Base-by-base conservation (phyloP, 2,113 vertebrate genomes). In the Limanda limanda region DNA sequence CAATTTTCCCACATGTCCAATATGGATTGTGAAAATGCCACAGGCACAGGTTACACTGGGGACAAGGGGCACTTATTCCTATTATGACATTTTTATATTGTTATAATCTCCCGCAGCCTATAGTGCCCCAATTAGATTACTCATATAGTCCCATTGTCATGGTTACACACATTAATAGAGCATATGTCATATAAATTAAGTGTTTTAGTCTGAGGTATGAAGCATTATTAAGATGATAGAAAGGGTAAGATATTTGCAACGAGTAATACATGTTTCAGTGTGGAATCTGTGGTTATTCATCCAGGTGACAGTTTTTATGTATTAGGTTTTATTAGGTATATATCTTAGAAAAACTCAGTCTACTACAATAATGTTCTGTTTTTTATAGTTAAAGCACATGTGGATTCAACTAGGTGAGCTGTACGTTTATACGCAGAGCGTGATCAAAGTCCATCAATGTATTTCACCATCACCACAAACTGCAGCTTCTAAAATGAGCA, bases 81-180 rank as follows among this genome's bases (percentile, higher is more conserved):
- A 79, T 68, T 56, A 40, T 56, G 31, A 35, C 6, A 42, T 60
- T 40, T 62, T 24, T 55, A 60, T 56, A 78, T 65, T 2, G 57
- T 18, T 24, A 51, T 47, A 75, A 69, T 57, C 13, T 20, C 63
- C 17, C 4, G n/a, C 18, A 59, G 35, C 48, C 20, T 18, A 2
- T 10, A 9, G 10, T 25, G 24, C 25, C 21, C 23, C 25, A 68
- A 17, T 67, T 59, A 68, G 40, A 2, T n/a, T 52, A 3, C 1
- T 20, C 51, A 71, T 31, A 48, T 47, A 57, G 23, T 52, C 15
- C 21, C 10, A 18, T 20, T 56, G 12, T 48, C 68, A 71, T 45
- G 40, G 12, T 45, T 17, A 54, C 3, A 1, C 6, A 60, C 47
- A 58, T 52, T 40, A 25, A 14, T 27, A 1, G 25, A 23, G 45